phyloP scores from a whole-genome alignment of 2,113 vertebrate species.

The Oreochromis aureus region DNA sequence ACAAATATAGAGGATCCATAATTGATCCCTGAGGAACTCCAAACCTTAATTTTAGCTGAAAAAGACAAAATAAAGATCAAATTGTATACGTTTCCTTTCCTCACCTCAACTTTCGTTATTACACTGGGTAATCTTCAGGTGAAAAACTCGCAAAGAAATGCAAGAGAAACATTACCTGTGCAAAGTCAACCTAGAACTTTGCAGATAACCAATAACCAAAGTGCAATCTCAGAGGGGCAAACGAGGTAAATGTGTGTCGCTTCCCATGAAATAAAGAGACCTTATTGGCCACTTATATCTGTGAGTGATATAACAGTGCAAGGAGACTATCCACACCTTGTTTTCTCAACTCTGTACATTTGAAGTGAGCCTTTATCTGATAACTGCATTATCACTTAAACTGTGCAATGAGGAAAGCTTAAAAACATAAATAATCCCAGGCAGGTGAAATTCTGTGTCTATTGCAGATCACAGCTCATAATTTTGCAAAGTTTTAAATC shows the following conservation, averaged over 20 bases:
- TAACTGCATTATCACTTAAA: rapidly evolving
- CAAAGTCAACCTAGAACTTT: background rate
- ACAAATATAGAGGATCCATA: background rate
- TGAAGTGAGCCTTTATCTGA: background rate
- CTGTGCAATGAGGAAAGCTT: background rate
- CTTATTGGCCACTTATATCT: background rate
- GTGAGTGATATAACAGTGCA: background rate
- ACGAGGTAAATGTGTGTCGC: background rate
- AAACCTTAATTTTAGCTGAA: background rate
- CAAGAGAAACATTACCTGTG: background rate
- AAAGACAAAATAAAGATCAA: background rate
- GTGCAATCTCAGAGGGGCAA: background rate
- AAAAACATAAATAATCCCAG: background rate
- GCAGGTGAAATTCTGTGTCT: background rate
- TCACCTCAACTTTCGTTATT: background rate
- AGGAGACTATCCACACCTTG: background rate
- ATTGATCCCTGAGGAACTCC: background rate
- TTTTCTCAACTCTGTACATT: background rate
- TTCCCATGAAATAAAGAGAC: background rate
- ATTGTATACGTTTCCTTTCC: background rate
- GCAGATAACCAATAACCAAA: background rate
- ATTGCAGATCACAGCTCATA: background rate
- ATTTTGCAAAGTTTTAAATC: background rate
- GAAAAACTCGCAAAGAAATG: background rate
- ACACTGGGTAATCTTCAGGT: rapidly evolving